A percentile compares a stretch with the other conserved stretches of the same genome.
Conservation (phyloP, 2,113 vertebrate genomes). For the Desmodus rotundus region DNA sequence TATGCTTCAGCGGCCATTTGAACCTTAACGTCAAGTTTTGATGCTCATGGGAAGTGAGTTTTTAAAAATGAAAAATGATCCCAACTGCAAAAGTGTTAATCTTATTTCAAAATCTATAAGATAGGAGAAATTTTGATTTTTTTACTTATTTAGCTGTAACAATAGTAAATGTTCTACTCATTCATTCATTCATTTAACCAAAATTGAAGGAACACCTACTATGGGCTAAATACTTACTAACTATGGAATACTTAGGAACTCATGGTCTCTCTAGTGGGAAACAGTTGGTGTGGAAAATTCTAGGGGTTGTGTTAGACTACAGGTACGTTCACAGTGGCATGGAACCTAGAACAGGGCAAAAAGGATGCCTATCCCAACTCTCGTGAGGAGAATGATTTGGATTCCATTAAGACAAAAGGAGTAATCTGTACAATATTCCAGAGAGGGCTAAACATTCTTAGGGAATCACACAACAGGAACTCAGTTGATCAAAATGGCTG, state of each 20-base stretch:
- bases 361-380: background rate
- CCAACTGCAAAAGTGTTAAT: background rate
- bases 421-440: background rate
- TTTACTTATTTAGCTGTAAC: background rate
- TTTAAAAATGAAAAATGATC: background rate
- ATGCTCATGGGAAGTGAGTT: background rate
- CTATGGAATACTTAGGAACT: background rate
- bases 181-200: background rate
- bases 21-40: background rate
- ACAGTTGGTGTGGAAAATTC: background rate
- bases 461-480: background rate
- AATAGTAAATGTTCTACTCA: background rate
- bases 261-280: background rate
- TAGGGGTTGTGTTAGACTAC: background rate
- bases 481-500: background rate
- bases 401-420: background rate
- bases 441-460: background rate
- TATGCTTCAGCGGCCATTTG: background rate
- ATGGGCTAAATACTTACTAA: background rate
- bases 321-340: background rate
- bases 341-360: background rate
- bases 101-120: background rate
- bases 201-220: background rate
- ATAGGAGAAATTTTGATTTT: background rate
- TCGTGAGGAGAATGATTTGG: background rate